Evolutionary conservation across 2,797 vertebrate genomes (phyloP).

Genomic region (Melanotaenia pygmaea): DNA sequence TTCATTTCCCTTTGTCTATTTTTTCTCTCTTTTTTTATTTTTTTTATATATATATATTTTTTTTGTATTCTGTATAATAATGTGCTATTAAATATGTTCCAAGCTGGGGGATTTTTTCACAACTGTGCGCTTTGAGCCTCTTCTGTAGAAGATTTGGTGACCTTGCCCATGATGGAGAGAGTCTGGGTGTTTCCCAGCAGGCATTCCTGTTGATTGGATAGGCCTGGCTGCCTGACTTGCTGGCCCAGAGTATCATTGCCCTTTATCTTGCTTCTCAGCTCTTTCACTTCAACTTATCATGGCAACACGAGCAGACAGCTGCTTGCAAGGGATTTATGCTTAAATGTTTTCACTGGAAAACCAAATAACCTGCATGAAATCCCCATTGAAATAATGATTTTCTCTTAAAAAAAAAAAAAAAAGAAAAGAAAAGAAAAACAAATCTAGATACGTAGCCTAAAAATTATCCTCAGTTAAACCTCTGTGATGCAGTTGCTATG

Average conservation of each 20-base stretch:
- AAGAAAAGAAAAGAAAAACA: constrained; percentile 38
- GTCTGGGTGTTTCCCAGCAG: constrained; percentile 70
- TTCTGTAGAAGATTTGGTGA: constrained; percentile 64
- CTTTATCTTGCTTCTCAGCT: constrained; percentile 62
- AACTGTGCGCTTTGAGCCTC: constrained; percentile 43
- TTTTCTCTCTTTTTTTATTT: too few relatives aligned
- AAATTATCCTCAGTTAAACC: constrained; percentile 84
- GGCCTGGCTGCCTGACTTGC: constrained; percentile 69
- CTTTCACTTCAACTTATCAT: constrained; percentile 41
- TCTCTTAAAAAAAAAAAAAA: neutral
- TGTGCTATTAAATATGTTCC: neutral
- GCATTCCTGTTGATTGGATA: constrained; percentile 73
- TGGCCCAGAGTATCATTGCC: constrained; percentile 61
- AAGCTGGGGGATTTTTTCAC: constrained; percentile 26
- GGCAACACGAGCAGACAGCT: constrained; percentile 25
- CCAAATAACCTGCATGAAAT: constrained; percentile 41
- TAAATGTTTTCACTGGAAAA: constrained; percentile 15
- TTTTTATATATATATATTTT: too few relatives aligned
- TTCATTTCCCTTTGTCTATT: neutral
- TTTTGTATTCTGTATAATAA: neutral
- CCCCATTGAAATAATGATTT: constrained; percentile 42
- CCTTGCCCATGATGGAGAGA: constrained; percentile 69
- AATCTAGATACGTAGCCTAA: constrained; percentile 72
- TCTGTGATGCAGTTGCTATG: constrained; percentile 87
- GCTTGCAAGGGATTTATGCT: constrained; percentile 19